Conservation (phyloP, 53 echinoderm and acorn worm genomes). For the Holothuria leucospilota region DNA sequence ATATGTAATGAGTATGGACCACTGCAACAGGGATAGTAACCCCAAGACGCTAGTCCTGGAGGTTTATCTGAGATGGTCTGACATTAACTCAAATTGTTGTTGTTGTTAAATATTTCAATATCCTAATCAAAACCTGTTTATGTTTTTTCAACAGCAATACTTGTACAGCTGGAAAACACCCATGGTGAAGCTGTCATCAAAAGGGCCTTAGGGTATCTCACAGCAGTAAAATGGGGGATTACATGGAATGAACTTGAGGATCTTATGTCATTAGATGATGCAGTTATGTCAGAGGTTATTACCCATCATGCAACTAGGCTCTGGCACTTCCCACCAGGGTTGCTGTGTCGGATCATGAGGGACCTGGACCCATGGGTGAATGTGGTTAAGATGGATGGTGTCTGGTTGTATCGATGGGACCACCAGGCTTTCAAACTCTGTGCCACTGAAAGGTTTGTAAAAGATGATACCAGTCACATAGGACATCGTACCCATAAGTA, state of each 20-base stretch:
- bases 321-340: constrained; percentile 74
- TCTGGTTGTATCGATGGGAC: constrained; percentile 76
- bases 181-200: constrained; percentile 81
- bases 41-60: too few relatives aligned
- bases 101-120: too few relatives aligned
- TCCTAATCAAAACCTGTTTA: too few relatives aligned
- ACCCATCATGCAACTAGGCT: constrained; percentile 60
- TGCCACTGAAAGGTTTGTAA: constrained; percentile 76
- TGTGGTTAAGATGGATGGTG: constrained; percentile 63
- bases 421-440: constrained; percentile 73
- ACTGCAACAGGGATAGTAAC: too few relatives aligned
- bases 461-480: neutral
- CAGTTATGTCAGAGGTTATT: constrained; percentile 76
- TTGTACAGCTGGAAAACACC: constrained; percentile 66
- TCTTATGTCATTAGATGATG: constrained; percentile 86
- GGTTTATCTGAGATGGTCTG: too few relatives aligned
- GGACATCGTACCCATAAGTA: too few relatives aligned
- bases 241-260: constrained; percentile 83
- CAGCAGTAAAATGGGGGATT: constrained; percentile 75
- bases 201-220: constrained; percentile 84
- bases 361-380: constrained; percentile 67
- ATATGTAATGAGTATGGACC: too few relatives aligned
- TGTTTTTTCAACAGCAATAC: constrained; percentile 49
- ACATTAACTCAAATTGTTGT: too few relatives aligned
- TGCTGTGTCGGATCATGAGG: constrained; percentile 74